phyloP scores from a whole-genome alignment of 2,797 vertebrate species.

The Smutsia gigantea region DNA sequence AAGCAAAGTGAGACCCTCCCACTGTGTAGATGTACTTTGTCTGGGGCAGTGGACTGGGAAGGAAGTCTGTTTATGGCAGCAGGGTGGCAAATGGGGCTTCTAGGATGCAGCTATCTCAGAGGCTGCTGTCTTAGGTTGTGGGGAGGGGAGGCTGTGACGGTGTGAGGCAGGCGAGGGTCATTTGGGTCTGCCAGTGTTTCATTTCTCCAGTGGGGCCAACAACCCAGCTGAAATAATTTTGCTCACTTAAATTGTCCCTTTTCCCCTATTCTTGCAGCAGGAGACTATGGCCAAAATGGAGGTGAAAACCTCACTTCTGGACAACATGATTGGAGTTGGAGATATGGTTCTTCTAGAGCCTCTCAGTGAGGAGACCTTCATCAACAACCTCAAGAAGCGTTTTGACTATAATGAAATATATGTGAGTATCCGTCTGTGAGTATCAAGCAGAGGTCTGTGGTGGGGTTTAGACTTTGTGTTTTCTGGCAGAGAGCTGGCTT shows the following conservation, averaged over 20 bases:
- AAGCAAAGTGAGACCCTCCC: neutral
- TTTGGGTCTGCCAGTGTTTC: neutral
- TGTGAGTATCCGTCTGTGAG: conserved; percentile 93
- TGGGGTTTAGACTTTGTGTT: neutral
- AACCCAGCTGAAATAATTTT: conserved; percentile 12
- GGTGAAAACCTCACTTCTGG: conserved; percentile 97
- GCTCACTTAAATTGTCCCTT: neutral
- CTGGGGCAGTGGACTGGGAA: neutral
- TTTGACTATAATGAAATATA: conserved; percentile 98
- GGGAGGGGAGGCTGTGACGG: neutral
- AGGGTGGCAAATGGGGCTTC: neutral
- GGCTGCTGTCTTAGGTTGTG: rapidly evolving
- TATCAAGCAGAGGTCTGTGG: neutral
- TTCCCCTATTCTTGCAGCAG: conserved; percentile 63
- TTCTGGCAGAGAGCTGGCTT: neutral
- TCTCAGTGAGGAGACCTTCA: conserved; percentile 94
- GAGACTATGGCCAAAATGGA: conserved; percentile 95
- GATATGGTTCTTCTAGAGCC: conserved; percentile 99
- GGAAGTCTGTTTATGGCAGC: neutral
- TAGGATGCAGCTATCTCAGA: no score
- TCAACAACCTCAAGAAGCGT: conserved; percentile 95
- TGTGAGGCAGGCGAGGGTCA: neutral
- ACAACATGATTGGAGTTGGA: conserved; percentile 98
- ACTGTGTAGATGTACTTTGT: neutral
- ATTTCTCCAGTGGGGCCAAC: neutral